phyloP scores from a whole-genome alignment of 2,113 vertebrate species.

The Etheostoma spectabile region DNA sequence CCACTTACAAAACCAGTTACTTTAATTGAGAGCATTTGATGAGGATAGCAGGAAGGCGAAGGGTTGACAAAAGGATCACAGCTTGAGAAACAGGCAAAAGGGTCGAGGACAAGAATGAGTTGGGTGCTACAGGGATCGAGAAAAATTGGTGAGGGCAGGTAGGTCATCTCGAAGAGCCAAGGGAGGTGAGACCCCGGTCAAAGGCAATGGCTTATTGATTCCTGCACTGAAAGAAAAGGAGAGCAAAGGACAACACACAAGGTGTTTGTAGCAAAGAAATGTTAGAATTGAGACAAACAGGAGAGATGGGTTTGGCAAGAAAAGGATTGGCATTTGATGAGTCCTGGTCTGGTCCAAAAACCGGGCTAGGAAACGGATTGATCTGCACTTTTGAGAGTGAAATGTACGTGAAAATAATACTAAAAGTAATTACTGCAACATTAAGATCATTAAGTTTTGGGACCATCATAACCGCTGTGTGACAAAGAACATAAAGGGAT shows the following conservation, averaged over 20 bases:
- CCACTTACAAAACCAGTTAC: conserved; percentile 20
- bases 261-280: background rate
- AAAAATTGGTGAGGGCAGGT: background rate
- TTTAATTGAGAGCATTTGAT: background rate
- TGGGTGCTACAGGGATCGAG: background rate
- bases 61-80: conserved; percentile 1
- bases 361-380: background rate
- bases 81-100: background rate
- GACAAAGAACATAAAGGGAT: background rate
- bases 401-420: background rate
- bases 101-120: background rate
- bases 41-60: conserved; percentile 13
- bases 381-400: background rate
- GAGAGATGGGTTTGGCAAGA: background rate
- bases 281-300: background rate
- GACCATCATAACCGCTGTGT: background rate
- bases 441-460: conserved; percentile 11
- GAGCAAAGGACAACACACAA: background rate
- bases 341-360: background rate
- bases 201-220: background rate
- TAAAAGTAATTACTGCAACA: conserved; percentile 1
- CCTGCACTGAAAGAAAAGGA: conserved; percentile 1
- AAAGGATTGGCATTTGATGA: background rate
- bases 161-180: background rate
- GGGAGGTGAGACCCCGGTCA: background rate